A percentile compares a stretch with the other conserved stretches of the same genome.
These are phyloP conservation scores for Merodon equestris DNA, from an alignment of 2,888 invertebrate species.

Conservation along the genomic window DNA sequence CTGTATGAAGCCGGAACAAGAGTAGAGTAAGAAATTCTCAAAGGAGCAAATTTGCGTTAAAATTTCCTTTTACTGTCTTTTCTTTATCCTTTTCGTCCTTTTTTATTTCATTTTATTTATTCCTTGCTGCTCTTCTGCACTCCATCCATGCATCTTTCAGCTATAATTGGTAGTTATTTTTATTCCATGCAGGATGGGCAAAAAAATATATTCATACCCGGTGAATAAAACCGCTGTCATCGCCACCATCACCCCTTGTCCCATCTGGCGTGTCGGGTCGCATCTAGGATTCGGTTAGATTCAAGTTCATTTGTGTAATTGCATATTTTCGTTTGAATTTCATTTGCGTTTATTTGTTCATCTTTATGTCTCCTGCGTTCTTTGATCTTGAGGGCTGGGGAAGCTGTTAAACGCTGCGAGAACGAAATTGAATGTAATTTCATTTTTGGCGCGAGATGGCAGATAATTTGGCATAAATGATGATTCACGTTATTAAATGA, in stretches of 20 bases:
- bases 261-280: too few species aligned
- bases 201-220: constrained; percentile 6
- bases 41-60: constrained; percentile 52
- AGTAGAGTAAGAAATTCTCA: constrained; percentile 34
- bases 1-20: constrained; percentile 18
- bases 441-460: too few species aligned
- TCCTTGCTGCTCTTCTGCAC: not conserved
- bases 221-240: not conserved
- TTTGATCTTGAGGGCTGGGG: too few species aligned
- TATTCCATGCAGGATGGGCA: constrained; percentile 3
- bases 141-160: constrained; percentile 11
- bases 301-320: constrained; percentile 59
- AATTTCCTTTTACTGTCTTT: constrained; percentile 31
- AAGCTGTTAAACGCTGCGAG: not conserved
- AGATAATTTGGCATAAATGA: too few species aligned
- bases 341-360: too few species aligned
- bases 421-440: too few species aligned
- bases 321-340: constrained; percentile 39
- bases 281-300: not conserved
- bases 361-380: too few species aligned
- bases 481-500: too few species aligned
- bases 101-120: not conserved
- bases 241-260: constrained; percentile 4
- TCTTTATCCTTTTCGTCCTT: not conserved
- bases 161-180: constrained; percentile 47